phyloP scores from a whole-genome alignment of 2,797 vertebrate genomes.

The Neostethus bicornis region DNA sequence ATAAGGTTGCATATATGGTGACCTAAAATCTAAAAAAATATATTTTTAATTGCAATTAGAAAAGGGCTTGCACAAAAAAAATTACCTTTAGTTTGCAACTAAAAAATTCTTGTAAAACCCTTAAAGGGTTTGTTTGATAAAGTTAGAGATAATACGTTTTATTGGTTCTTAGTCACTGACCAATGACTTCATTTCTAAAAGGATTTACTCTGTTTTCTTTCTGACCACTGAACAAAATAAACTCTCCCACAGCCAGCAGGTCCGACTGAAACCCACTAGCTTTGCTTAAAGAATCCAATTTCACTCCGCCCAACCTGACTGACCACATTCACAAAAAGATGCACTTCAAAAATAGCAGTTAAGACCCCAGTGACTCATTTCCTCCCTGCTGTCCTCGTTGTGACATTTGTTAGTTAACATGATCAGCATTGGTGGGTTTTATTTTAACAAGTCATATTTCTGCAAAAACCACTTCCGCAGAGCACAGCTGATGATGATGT shows the following conservation, averaged over 20 bases:
- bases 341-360: neutral
- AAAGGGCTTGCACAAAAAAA: no score
- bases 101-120: no score
- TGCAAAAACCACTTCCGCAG: constrained; percentile 2
- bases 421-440: no score
- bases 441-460: no score
- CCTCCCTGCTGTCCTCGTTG: constrained; percentile 29
- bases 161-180: no score
- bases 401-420: constrained; percentile 28
- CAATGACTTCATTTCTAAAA: constrained; percentile 4
- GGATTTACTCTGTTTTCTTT: constrained; percentile 35
- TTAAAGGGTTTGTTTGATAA: no score
- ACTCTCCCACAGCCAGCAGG: constrained; percentile 8
- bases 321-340: constrained; percentile 33
- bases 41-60: no score
- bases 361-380: constrained; percentile 24
- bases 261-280: constrained; percentile 22
- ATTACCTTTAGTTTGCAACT: no score
- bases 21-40: no score
- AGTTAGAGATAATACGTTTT: no score
- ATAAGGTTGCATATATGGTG: no score
- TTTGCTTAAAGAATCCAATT: constrained; percentile 6
- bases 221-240: constrained; percentile 25
- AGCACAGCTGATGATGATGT: no score
- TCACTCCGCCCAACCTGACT: constrained; percentile 18